Conservation (phyloP, 92 coral and sea anemone species). For the Zoanthus solanderi region DNA sequence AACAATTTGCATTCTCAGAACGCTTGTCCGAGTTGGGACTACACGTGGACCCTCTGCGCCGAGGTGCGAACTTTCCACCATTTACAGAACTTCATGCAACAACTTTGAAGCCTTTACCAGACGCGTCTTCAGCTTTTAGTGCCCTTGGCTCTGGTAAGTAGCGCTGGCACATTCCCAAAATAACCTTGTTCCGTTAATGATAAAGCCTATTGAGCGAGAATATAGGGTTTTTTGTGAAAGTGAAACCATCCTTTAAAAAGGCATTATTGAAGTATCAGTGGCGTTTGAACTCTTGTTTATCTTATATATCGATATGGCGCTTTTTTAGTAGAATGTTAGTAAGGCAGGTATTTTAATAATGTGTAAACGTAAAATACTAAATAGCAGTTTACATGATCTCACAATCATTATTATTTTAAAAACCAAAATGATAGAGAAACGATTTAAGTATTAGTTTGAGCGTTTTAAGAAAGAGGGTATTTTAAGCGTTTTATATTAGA, state of each 20-base stretch:
- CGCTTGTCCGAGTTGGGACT: conserved; percentile 88
- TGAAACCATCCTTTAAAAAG: neutral
- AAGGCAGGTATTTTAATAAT: too few species aligned
- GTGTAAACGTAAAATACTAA: too few species aligned
- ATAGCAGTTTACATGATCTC: too few species aligned
- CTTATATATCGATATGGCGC: neutral
- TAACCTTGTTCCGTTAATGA: neutral
- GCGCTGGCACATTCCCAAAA: neutral
- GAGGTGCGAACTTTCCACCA: conserved; percentile 87
- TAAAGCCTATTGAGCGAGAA: neutral
- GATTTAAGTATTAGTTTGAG: neutral
- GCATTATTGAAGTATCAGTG: neutral
- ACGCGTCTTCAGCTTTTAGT: conserved; percentile 90
- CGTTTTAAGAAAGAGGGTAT: neutral
- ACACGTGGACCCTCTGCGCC: conserved; percentile 76
- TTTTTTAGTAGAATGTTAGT: neutral
- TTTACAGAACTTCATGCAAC: conserved; percentile 92
- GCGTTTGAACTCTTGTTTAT: neutral
- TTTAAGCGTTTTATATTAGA: neutral
- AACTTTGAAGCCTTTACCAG: conserved; percentile 91
- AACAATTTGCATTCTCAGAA: conserved; percentile 92
- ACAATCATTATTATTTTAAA: too few species aligned
- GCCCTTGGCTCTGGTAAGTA: conserved; percentile 87
- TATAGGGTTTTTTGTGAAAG: neutral
- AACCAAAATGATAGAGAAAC: too few species aligned